Percentiles rank a stretch among this genome's conserved stretches.
Conservation (phyloP, 2,113 vertebrate genomes). For the Ochotona curzoniae region DNA sequence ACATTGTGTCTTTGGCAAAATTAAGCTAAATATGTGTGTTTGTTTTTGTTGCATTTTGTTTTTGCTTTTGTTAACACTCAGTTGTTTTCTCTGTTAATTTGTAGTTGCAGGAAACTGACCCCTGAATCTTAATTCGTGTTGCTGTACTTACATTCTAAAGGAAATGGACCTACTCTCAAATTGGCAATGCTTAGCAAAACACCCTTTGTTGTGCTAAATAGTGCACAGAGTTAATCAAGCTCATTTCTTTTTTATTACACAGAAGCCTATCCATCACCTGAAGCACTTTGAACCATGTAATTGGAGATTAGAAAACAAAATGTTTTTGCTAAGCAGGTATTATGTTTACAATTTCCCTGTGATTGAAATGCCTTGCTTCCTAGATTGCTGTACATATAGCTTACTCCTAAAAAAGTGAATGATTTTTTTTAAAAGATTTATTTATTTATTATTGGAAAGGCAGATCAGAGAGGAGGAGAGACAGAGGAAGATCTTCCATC, state of each 20-base stretch:
- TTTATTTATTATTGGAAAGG: too few relatives aligned
- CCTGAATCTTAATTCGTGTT: slow-evolving; percentile 57
- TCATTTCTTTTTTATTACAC: slow-evolving; percentile 65
- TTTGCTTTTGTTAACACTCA: background rate
- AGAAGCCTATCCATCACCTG: background rate
- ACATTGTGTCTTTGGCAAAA: background rate
- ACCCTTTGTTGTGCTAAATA: background rate
- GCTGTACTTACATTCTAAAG: slow-evolving; percentile 52
- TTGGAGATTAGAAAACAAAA: slow-evolving; percentile 55
- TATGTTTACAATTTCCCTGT: slow-evolving; percentile 19
- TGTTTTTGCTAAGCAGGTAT: slow-evolving; percentile 41
- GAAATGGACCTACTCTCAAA: background rate
- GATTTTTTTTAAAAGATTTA: too few relatives aligned
- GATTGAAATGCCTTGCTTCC: background rate
- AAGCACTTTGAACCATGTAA: background rate
- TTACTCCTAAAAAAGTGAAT: slow-evolving; percentile 27
- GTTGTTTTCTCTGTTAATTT: background rate
- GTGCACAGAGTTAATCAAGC: slow-evolving; percentile 68
- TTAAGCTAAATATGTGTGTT: background rate
- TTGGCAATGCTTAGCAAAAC: slow-evolving; percentile 5
- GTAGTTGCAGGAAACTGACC: background rate
- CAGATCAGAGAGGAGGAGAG: too few relatives aligned
- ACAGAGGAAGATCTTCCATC: too few relatives aligned
- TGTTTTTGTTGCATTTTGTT: background rate
- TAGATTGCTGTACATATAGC: slow-evolving; percentile 23